These are phyloP conservation scores for Manis crassicaudata DNA, from an alignment of 2,797 vertebrate species.

Conservation along the genomic window DNA sequence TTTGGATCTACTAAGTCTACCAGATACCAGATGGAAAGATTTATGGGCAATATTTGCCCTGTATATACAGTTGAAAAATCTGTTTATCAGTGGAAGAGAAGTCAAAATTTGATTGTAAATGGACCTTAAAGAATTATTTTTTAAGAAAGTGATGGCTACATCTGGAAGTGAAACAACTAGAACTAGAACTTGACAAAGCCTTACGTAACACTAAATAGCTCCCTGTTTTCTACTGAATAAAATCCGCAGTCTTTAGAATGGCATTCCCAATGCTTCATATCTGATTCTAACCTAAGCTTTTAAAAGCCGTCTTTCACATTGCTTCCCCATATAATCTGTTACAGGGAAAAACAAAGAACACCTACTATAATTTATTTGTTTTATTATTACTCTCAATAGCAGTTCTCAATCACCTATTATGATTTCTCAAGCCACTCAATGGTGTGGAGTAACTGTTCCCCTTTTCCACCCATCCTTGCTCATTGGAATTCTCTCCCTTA, in stretches of 20 bases:
- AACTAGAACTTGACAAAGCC: neutral
- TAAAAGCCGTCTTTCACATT: neutral
- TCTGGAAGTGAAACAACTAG: neutral
- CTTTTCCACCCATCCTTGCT: neutral
- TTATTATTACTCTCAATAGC: neutral
- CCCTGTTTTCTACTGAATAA: neutral
- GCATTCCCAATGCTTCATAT: neutral
- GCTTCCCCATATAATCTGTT: neutral
- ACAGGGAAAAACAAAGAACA: neutral
- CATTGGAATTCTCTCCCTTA: neutral
- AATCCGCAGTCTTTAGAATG: neutral
- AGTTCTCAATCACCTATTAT: neutral
- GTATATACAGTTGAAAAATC: neutral
- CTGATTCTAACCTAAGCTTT: neutral
- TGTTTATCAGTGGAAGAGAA: neutral
- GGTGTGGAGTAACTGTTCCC: neutral
- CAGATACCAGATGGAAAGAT: neutral
- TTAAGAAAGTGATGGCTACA: neutral
- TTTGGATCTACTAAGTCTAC: neutral
- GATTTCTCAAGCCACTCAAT: neutral
- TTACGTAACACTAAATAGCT: neutral
- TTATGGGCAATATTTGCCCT: neutral
- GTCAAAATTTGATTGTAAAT: neutral
- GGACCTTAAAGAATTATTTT: neutral
- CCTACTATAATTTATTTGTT: neutral